Evolutionary conservation across 2,113 vertebrate species (phyloP).

Genomic region (Gadus chalcogrammus): DNA sequence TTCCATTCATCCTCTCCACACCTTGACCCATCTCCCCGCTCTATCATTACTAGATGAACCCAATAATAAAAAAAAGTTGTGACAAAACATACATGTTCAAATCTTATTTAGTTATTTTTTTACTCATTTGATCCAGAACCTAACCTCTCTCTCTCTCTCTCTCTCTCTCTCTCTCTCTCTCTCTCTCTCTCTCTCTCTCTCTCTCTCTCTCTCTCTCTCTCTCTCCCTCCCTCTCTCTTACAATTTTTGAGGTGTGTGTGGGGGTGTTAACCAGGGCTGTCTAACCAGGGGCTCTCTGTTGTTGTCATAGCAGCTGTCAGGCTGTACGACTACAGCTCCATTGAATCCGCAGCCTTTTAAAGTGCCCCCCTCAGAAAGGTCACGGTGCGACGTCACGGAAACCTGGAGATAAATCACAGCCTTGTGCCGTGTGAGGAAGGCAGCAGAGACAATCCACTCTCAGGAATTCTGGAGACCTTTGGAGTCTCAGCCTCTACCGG

Average conservation of each 20-base stretch:
- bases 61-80: slow-evolving; percentile 10
- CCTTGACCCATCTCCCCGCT: slow-evolving; percentile 4
- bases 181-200: no score
- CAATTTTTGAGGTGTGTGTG: no score
- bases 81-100: neutral
- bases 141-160: no score
- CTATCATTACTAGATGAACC: neutral
- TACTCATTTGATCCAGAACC: slow-evolving; percentile 3
- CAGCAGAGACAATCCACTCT: slow-evolving; percentile 60
- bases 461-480: slow-evolving; percentile 55
- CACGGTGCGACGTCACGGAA: slow-evolving; percentile 51
- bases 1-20: slow-evolving; percentile 22
- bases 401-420: slow-evolving; percentile 61
- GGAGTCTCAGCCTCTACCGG: slow-evolving; percentile 30
- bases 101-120: neutral
- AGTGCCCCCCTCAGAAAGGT: slow-evolving; percentile 57
- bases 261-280: no score
- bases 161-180: no score
- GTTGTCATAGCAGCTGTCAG: no score
- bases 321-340: slow-evolving; percentile 20
- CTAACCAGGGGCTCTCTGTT: no score
- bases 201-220: no score
- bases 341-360: slow-evolving; percentile 40
- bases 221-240: no score
- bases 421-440: slow-evolving; percentile 43